Base-by-base conservation (phyloP, 2,113 vertebrate genomes). In the Dicerorhinus sumatrensis region DNA sequence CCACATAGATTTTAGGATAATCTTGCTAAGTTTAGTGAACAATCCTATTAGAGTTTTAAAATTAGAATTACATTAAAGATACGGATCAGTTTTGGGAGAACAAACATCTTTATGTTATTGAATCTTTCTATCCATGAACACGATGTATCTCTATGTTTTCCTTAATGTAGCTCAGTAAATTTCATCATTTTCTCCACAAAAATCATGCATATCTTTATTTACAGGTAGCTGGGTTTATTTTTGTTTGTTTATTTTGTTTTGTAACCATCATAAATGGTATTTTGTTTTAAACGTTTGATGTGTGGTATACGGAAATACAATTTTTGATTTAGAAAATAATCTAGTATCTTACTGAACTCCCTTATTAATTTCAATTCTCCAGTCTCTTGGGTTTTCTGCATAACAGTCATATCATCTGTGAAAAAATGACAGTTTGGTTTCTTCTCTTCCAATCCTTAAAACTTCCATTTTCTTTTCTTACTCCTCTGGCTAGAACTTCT, bases 391-490 rank as follows among this genome's bases (percentile, higher is more conserved):
- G 31, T 85, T 96, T 96, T 83, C 60, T 70, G 27, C 12, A 31
- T 51, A 89, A 70, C 8, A 46, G 17, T 65, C n/a, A 36, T 48
- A 36, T 81, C 2, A 85, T 60, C 14, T 81, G 20, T 36, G 33
- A 81, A 69, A 36, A 10, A 27, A 13, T 2, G 21, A 70, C 62
- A 54, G 17, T 42, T 48, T 25, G 0, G 2, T 85, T 75, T 96
- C 77, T 81, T 70, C 91, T 91, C 84, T 85, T 51, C 25, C 56
- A 39, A 42, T 70, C 46, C 23, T 76, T 42, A 36, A 39, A 88
- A 91, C n/a, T 81, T 85, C 23, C 36, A 33, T 82, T 65, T 96
- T 75, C 46, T 86, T 46, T 67, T 92, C 31, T 88, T 39, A 56
- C 17, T 95, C 29, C 80, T 73, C 46, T 85, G 33, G 51, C 18